Evolutionary conservation across 2,888 invertebrate species (phyloP), one percentile per base, ranked within the genome.

Genomic region (Epinotia nisella): DNA sequence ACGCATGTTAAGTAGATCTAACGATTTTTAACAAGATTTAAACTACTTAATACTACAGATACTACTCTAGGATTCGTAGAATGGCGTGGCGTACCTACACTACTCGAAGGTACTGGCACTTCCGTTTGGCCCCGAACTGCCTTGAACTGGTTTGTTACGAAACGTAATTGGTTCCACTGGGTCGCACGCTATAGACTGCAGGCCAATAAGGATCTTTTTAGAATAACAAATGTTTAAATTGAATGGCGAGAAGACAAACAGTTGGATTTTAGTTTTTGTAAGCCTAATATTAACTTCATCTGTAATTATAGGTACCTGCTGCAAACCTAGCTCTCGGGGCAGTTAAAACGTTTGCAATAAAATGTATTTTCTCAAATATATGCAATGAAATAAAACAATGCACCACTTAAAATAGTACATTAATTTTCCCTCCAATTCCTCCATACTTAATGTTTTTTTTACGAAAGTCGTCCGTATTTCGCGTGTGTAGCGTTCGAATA

Each of bases 91-190:
- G n/a, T 58, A 9, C 58, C 13, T 45, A 45, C 49, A n/a, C 29
- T 62, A 29, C 61, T 66, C 21, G 15, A 21, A 55, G 13, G 55
- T 17, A 56, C 60, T 21, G 35, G 24, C 53, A 71, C 53, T 71
- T 71, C 65, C 71, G 51, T 55, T 66, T 29, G 55, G 61, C 61
- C 45, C 61, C 41, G 24, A 95, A 95, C 79, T 78, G 84, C 13
- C 78, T 95, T 11, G 91, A 96, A 80, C 78, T 95, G 35, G 67
- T 56, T 59, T 55, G 41, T 67, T 72, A 39, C 61, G 49, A 56
- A 68, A 67, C 39, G 21, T 68, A 72, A 72, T 72, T 59, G 45
- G 67, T 65, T 60, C 70, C 41, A 29, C 66, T 17, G 41, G 55
- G 55, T 41, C 39, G 66, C 66, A 56, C 65, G 53, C 45, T 39